Evolutionary conservation across 2,113 vertebrate species (phyloP).

Genomic region (Perccottus glenii): DNA sequence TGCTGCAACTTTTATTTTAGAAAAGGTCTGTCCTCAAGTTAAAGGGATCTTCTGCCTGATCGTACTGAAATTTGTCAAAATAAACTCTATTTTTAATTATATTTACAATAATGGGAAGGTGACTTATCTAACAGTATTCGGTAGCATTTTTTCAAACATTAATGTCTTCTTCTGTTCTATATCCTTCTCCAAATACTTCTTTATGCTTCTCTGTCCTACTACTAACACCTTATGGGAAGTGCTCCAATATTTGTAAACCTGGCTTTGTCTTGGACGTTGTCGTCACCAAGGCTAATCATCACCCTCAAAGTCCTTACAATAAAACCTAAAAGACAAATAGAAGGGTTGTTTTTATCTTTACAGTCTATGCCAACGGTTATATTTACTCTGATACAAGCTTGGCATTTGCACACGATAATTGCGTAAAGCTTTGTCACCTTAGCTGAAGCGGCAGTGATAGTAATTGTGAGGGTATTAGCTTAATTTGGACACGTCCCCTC

Average conservation of each 20-base stretch:
- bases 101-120: too few species aligned
- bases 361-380: conserved; percentile 5
- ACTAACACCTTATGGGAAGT: too few species aligned
- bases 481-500: conserved; percentile 40
- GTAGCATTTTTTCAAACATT: too few species aligned
- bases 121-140: too few species aligned
- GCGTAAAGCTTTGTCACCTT: conserved; percentile 46
- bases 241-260: background rate
- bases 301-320: conserved; percentile 1
- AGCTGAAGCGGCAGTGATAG: conserved; percentile 39
- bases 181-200: too few species aligned
- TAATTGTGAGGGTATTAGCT: conserved; percentile 59
- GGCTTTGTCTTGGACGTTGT: conserved; percentile 22
- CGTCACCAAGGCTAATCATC: conserved; percentile 2
- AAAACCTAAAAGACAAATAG: background rate
- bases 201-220: too few species aligned
- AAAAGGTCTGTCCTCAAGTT: conserved; percentile 6
- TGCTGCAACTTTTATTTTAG: background rate
- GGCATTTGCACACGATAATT: conserved; percentile 33
- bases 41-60: too few species aligned
- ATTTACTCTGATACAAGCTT: conserved; percentile 32
- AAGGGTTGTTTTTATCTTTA: conserved; percentile 12
- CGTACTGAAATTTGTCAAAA: too few species aligned
- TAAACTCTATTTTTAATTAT: too few species aligned
- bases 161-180: too few species aligned